phyloP scores from a whole-genome alignment of 2,113 vertebrate genomes.

The Tinamus guttatus region DNA sequence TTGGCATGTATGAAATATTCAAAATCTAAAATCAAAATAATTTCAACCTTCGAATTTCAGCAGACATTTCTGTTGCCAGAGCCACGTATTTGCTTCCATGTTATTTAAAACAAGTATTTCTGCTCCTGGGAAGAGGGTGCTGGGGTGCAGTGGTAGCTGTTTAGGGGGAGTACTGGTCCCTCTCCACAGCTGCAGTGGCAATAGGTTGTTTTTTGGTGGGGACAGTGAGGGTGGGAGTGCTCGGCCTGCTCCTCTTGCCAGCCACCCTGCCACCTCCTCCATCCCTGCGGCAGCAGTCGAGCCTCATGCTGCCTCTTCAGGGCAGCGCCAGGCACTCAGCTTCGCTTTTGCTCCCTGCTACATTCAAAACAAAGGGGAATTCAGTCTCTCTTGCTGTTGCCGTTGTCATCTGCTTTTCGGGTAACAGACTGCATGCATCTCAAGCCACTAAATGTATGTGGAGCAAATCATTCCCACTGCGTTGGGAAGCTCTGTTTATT shows the following conservation, averaged over 20 bases:
- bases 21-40: neutral
- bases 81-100: neutral
- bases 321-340: neutral
- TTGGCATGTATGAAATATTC: neutral
- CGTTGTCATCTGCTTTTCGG: neutral
- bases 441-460: neutral
- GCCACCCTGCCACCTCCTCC: neutral
- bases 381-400: neutral
- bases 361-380: neutral
- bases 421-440: neutral
- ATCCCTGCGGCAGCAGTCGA: rapidly evolving
- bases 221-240: too few species aligned
- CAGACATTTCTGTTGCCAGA: neutral
- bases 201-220: neutral
- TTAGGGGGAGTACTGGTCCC: too few species aligned
- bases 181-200: neutral
- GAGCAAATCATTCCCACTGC: neutral
- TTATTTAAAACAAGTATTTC: neutral
- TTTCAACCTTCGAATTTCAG: neutral
- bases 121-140: rapidly evolving
- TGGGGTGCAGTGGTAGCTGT: neutral
- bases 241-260: neutral
- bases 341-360: rapidly evolving
- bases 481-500: neutral
- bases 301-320: neutral